Conservation (phyloP, 2,113 vertebrate species). For the Daboia siamensis region DNA sequence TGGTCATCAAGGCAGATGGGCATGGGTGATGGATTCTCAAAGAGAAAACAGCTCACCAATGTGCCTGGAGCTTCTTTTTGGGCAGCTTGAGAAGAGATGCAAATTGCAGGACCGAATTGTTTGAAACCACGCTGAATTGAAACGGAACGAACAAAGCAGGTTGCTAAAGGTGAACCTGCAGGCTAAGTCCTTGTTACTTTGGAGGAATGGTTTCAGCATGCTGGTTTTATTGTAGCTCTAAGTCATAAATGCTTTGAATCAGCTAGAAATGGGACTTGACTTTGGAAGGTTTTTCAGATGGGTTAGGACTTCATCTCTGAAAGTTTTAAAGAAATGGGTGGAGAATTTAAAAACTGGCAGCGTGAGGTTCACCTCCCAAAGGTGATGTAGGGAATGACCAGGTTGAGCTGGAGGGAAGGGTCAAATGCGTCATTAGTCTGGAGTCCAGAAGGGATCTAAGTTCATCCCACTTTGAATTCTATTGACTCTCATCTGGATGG, state of each 20-base stretch:
- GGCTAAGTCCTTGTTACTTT: background rate
- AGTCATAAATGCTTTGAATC: background rate
- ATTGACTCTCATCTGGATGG: too few relatives aligned
- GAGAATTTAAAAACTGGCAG: background rate
- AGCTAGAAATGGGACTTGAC: background rate
- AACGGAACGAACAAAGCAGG: background rate
- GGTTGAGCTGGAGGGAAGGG: too few relatives aligned
- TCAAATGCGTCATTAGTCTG: too few relatives aligned
- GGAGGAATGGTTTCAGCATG: background rate
- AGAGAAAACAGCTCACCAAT: slow-evolving; percentile 45
- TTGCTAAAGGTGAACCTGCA: background rate
- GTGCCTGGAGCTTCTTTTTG: slow-evolving; percentile 48
- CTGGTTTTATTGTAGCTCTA: background rate
- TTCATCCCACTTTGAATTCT: too few relatives aligned
- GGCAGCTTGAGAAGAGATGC: slow-evolving; percentile 34
- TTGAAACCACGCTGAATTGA: background rate
- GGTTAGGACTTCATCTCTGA: background rate
- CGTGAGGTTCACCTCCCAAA: background rate
- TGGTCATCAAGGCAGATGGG: slow-evolving; percentile 62
- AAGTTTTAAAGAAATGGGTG: background rate
- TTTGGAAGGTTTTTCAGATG: background rate
- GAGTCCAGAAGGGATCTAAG: too few relatives aligned
- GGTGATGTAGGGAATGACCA: too few relatives aligned
- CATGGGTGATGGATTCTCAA: slow-evolving; percentile 57
- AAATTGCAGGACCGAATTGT: background rate